These are phyloP conservation scores for Scelioninae gen. 2 DNA, from an alignment of 2,888 invertebrate species.

Conservation along the genomic window DNA sequence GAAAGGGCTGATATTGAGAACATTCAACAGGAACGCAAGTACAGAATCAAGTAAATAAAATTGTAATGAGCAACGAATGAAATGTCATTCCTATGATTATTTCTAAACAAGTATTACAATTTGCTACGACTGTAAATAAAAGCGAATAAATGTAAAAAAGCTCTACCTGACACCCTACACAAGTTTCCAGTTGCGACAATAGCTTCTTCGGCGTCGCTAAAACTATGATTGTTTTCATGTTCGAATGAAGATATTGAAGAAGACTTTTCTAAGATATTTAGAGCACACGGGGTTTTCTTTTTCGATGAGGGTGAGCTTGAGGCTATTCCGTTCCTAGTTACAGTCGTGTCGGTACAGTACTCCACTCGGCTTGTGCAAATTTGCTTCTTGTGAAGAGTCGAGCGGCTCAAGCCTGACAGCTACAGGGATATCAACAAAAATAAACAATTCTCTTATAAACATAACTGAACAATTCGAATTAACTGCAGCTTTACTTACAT, in stretches of 20 bases:
- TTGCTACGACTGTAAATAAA: too few species aligned
- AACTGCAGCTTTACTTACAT: slow-evolving; percentile 23
- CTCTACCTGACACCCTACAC: slow-evolving; percentile 68
- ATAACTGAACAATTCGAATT: background rate
- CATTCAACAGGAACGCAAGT: too few species aligned
- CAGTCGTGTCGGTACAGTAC: slow-evolving; percentile 65
- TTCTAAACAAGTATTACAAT: too few species aligned
- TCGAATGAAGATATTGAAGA: slow-evolving; percentile 68
- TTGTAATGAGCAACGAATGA: too few species aligned
- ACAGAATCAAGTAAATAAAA: too few species aligned
- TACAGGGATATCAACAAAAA: slow-evolving; percentile 49
- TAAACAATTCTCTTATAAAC: slow-evolving; percentile 22
- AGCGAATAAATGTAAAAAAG: background rate
- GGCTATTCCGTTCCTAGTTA: slow-evolving; percentile 71
- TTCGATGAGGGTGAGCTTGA: slow-evolving; percentile 68
- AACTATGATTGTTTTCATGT: slow-evolving; percentile 72
- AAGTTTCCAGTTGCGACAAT: slow-evolving; percentile 71
- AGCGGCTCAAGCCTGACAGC: slow-evolving; percentile 65
- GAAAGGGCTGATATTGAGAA: too few species aligned
- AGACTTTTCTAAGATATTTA: slow-evolving; percentile 68
- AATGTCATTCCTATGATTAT: too few species aligned
- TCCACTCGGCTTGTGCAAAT: slow-evolving; percentile 66
- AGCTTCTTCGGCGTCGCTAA: slow-evolving; percentile 74
- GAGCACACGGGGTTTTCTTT: slow-evolving; percentile 66
- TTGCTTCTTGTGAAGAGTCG: slow-evolving; percentile 68